These are phyloP conservation scores for Gymnodraco acuticeps DNA, from an alignment of 2,797 vertebrate genomes.

Conservation along the genomic window DNA sequence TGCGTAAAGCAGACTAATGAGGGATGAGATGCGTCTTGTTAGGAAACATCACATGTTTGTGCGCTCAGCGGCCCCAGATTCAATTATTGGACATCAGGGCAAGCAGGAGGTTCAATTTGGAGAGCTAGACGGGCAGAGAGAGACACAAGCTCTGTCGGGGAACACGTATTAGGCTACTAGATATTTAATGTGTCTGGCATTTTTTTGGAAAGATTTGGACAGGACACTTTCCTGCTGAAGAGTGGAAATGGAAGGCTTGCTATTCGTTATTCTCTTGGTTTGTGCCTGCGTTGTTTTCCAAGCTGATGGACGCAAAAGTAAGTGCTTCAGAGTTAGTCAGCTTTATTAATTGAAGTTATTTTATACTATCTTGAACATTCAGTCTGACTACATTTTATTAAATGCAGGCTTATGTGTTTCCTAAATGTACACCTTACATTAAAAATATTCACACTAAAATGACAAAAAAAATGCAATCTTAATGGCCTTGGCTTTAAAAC, in stretches of 20 bases:
- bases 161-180: not conserved
- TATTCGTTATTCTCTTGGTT: slow-evolving; percentile 46
- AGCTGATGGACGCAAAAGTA: slow-evolving; percentile 85
- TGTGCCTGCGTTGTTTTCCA: slow-evolving; percentile 73
- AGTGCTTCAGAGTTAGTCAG: slow-evolving; percentile 73
- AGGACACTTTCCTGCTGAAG: not conserved
- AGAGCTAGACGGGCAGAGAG: slow-evolving; percentile 36
- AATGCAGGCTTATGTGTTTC: not conserved
- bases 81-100: slow-evolving; percentile 60
- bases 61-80: slow-evolving; percentile 65
- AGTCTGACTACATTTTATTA: not conserved
- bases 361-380: not conserved
- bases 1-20: slow-evolving; percentile 70
- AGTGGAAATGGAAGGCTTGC: slow-evolving; percentile 76
- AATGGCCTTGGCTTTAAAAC: not conserved
- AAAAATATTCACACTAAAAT: not conserved
- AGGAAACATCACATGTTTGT: slow-evolving; percentile 92
- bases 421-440: not conserved
- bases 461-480: not conserved
- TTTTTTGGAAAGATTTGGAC: no score
- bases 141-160: slow-evolving; percentile 15
- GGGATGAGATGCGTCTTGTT: slow-evolving; percentile 89
- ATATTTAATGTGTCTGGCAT: not conserved
- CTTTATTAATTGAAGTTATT: not conserved
- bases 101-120: slow-evolving; percentile 15